Conservation (phyloP, 2,797 vertebrate genomes). For the Tokudaia tokunoshimensis region DNA sequence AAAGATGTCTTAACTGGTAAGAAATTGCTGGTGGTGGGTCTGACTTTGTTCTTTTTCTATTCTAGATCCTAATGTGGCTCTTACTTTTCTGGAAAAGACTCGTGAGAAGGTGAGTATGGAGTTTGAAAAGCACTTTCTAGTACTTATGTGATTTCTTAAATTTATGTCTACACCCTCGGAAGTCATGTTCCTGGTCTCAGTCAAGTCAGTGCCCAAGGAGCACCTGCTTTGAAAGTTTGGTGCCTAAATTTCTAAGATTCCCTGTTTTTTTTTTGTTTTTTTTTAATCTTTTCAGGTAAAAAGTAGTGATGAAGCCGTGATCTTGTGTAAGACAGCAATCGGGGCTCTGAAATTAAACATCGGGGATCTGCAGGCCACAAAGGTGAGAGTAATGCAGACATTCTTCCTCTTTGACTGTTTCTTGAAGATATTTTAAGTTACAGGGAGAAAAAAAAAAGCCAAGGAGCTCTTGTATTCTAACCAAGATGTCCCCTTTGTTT, state of each 20-base stretch:
- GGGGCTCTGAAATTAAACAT: conserved; percentile 96
- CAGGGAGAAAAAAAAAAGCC: neutral
- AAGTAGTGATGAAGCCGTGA: conserved; percentile 96
- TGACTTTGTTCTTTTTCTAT: conserved; percentile 11
- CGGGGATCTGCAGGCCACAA: conserved; percentile 96
- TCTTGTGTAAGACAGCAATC: conserved; percentile 96
- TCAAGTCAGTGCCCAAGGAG: no score
- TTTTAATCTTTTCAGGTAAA: conserved; percentile 91
- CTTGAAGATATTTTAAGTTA: neutral
- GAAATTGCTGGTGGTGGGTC: neutral
- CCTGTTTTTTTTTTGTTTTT: neutral
- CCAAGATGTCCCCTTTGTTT: fast-evolving
- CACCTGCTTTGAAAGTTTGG: neutral
- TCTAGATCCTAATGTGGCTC: conserved; percentile 95
- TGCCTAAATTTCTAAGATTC: neutral
- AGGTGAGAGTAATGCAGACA: conserved; percentile 88
- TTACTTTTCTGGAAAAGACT: conserved; percentile 97
- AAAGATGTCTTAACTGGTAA: neutral
- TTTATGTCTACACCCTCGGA: neutral
- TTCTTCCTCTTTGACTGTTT: neutral
- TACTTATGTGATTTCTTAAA: fast-evolving
- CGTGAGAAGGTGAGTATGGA: conserved; percentile 93
- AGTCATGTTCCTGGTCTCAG: fast-evolving
- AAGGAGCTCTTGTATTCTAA: neutral
- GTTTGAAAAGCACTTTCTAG: neutral